Base-by-base conservation (phyloP, 2,888 invertebrate genomes). In the Laspeyria flexula region DNA sequence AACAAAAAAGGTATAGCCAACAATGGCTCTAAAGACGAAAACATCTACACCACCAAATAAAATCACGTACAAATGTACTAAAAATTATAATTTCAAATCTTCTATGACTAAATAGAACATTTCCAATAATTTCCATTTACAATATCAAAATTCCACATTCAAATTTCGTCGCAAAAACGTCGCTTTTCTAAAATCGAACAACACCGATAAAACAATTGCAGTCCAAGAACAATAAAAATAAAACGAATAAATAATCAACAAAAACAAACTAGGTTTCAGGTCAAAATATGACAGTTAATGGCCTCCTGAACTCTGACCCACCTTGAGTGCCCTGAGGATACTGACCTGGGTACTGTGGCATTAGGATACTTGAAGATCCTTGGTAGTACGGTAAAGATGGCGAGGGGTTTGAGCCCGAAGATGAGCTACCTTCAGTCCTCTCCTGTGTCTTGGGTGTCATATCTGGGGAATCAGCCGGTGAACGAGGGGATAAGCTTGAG, bases 201-300 rank as follows among this genome's bases (percentile, higher is more conserved):
- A 1, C 3, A 15, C 15, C 23, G 12, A 21, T 33, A 43, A 45
- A 38, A 61, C 55, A 68, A 55, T 61, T 55, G 47, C 60, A 43
- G 60, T 57, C 55, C 57, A 65, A 72, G 60, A 67, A 67, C 50
- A 62, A 60, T 60, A 57, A 71, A 71, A 65, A 68, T 64, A 55
- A 43, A 72, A 67, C 57, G 51, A 71, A 68, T 51, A 67, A 71
- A 71, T 58, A 65, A 60, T 62, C 65, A 74, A 68, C 65, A 68
- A 65, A 55, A 70, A 72, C 61, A 51, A 53, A 44, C 70, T 85
- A 88, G 30, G 71, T 77, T 77, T 95, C 95, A 93, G 95, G 96
- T 96, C 96, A 96, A 93, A 96, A 96, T 94, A 96, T 95, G 71
- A 96, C 96, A 40, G 96, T 95, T 12, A 96, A 85, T 0, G 96